Base-by-base conservation (phyloP, 1,140 invertebrate genomes). In the Sycobia sp. region DNA sequence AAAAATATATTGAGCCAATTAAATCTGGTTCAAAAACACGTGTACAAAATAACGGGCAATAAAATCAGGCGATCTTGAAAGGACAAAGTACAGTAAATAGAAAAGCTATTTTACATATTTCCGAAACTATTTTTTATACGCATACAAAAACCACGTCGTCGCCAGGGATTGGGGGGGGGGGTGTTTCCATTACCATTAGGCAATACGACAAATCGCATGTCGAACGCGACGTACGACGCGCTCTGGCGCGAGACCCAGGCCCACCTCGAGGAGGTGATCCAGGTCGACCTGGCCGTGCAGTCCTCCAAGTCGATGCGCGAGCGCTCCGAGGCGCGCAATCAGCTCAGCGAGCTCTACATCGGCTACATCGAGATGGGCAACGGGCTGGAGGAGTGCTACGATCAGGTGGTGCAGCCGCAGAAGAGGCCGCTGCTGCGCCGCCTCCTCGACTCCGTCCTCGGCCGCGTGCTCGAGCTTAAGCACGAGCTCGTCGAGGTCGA, bases 341-440 rank as follows among this genome's bases (percentile, higher is more conserved):
- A 84, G 7, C 73, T 90, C 4, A 84, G 85, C 1, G 85, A 86
- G 22, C 72, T 92, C 4, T 93, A 93, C 72, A 81, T 93, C 0
- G 88, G 89, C 54, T 97, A 97, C 71, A 90, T 94, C 3, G 78
- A 89, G 14, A 84, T 93, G 0, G 86, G 90, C 11, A 88, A 91
- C 58, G 87, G 87, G 63, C 73, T 98, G 10, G 89, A 93, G 71
- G 79, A 87, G 63, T 92, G 92, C 59, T 93, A 96, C 71, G 94
- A 97, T 74, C 94, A 95, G 81, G 86, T 96, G 57, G 84, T 96
- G 25, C 96, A 98, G 73, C 94, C 95, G 0, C 96, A 98, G 77
- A 97, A 97, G 75, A 82, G 94, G 41, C 72, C 90, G 27, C 80
- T 97, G 3, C 83, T 97, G 0, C 87, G 88, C 46, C 88, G 90